Conservation (phyloP, 2,797 vertebrate species). For the Neopelma chrysocephalum region DNA sequence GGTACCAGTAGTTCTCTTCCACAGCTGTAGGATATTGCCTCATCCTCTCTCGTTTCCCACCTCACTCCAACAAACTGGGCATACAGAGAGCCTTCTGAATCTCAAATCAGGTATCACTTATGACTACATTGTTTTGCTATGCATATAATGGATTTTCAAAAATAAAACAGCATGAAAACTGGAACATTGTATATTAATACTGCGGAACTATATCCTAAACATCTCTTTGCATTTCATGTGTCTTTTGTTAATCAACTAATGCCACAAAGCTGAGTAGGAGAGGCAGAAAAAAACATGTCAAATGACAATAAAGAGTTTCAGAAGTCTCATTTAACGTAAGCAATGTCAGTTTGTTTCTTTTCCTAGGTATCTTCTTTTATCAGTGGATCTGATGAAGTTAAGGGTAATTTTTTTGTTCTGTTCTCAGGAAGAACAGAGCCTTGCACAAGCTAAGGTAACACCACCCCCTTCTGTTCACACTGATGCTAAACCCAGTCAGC, state of each 20-base stretch:
- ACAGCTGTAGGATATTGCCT: background rate
- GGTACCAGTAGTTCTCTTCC: background rate
- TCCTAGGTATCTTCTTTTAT: background rate
- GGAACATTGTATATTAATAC: background rate
- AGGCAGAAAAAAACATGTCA: background rate
- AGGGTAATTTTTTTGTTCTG: background rate
- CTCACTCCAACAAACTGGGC: background rate
- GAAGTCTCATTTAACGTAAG: background rate
- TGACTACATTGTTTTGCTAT: background rate
- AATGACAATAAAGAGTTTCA: background rate
- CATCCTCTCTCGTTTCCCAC: background rate
- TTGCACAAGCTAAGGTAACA: slow-evolving; percentile 73
- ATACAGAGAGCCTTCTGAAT: background rate
- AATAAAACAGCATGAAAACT: background rate
- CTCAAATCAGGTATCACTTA: background rate
- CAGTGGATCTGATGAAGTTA: background rate
- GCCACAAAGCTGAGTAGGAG: background rate
- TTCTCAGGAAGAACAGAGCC: background rate
- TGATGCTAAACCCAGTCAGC: background rate
- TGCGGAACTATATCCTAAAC: background rate
- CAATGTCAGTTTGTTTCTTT: background rate
- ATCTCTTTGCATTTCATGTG: background rate
- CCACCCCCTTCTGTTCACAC: slow-evolving; percentile 78
- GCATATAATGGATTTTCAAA: background rate
- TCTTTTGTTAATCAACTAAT: background rate